Percentiles rank a stretch among this genome's conserved stretches.
These are phyloP conservation scores for Philereme vetulata DNA, from an alignment of 2,888 invertebrate species.

Conservation along the genomic window DNA sequence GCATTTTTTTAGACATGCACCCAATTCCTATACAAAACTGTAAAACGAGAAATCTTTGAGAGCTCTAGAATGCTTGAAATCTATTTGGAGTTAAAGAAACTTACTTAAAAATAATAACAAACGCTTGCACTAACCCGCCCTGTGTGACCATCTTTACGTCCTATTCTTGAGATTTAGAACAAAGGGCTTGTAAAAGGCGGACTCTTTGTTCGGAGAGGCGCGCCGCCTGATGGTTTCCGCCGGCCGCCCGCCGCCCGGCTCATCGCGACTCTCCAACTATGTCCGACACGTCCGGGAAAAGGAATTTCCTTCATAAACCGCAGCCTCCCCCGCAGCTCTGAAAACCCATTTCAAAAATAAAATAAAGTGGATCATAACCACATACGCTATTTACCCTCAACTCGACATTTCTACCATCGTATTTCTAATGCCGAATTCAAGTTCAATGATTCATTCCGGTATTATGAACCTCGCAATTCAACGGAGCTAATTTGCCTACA, in stretches of 20 bases:
- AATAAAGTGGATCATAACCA: constrained; percentile 41
- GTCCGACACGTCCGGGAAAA: constrained; percentile 39
- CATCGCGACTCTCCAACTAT: constrained; percentile 40
- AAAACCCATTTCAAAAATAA: constrained; percentile 44
- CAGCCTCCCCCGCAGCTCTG: constrained; percentile 36
- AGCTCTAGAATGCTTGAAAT: constrained; percentile 1
- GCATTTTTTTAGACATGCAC: constrained; percentile 15
- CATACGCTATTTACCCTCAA: constrained; percentile 18
- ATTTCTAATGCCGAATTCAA: constrained; percentile 31
- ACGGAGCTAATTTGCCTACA: constrained; percentile 33
- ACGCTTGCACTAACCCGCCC: constrained; percentile 28
- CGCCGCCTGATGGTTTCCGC: constrained; percentile 36
- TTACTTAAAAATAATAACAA: constrained; percentile 12
- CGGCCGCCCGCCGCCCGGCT: constrained; percentile 21
- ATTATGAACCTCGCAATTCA: constrained; percentile 37
- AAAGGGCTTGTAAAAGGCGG: constrained; percentile 38
- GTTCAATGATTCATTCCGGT: constrained; percentile 30
- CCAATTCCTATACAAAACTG: constrained; percentile 3
- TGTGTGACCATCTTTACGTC: constrained; percentile 25
- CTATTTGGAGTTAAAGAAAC: constrained; percentile 11
- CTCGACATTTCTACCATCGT: constrained; percentile 18
- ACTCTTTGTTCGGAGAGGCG: constrained; percentile 33
- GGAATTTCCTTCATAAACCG: constrained; percentile 41
- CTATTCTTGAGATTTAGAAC: constrained; percentile 30
- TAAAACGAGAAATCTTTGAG: neutral